Evolutionary conservation across 2,888 invertebrate genomes (phyloP), one percentile per base, ranked within the genome.

Genomic region (Ophonus ardosiacus): DNA sequence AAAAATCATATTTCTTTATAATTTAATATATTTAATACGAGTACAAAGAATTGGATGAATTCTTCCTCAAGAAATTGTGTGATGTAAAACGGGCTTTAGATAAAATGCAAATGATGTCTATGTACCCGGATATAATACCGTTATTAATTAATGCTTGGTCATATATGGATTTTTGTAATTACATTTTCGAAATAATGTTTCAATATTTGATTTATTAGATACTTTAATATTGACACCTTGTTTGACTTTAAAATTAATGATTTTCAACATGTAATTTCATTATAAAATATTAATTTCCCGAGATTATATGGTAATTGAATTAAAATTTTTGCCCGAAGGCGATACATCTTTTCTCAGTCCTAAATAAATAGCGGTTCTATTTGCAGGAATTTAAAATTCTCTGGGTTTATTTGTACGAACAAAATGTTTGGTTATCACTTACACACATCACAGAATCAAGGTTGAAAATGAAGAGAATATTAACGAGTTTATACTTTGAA

Each of bases 101-200:
- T 43, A 18, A 18, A 74, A 74, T 43, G 43, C 18, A 43, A 74
- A 74, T 74, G 40, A 74, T 51, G 71, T 15, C 18, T 15, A 38
- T 31, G 15, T 40, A 38, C 18, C 15, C 40, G 51, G 71, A 68
- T 21, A 63, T 24, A 18, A 63, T 31, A 63, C 21, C 31, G 68
- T 68, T 68, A 68, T 3, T 68, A 68, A 68, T 68, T 21, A 63
- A 63, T n/a, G n/a, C n/a, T 38, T 8, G 7, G 38, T n/a, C 68
- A 31, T 68, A 68, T 68, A 68, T 68, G 68, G 68, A 68, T 68
- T 68, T 68, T 74, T 17, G 51, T 40, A 74, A 74, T 74, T 43
- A 74, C 43, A 40, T 71, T 74, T 74, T 17, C 17, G 43, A 43
- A 43, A 40, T 43, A 74, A 31, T 31, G 31, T 31, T 31, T 74